Percentiles rank a stretch among this genome's conserved stretches.
Conservation (phyloP, 1,140 invertebrate species). For the Ptiloglossa arizonensis region DNA sequence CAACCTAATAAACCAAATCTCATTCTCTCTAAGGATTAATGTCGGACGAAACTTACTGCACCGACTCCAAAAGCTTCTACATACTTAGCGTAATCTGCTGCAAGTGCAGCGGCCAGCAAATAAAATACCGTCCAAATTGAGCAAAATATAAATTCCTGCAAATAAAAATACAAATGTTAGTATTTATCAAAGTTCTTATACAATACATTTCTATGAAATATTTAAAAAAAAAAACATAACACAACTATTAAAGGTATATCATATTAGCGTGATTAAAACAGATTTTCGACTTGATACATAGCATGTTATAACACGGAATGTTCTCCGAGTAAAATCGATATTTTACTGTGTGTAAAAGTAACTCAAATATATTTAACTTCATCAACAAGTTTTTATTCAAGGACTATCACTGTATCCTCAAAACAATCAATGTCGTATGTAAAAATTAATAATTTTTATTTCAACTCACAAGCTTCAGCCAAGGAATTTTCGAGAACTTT, state of each 20-base stretch:
- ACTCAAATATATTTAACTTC: slow-evolving; percentile 13
- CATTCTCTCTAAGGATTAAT: slow-evolving; percentile 4
- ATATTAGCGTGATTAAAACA: too few species aligned
- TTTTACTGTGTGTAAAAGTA: not conserved
- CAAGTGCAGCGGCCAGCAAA: slow-evolving; percentile 86
- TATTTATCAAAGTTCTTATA: too few species aligned
- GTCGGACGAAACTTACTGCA: slow-evolving; percentile 83
- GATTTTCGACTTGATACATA: too few species aligned
- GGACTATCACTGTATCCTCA: not conserved
- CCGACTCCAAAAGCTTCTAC: slow-evolving; percentile 83
- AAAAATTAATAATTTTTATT: not conserved
- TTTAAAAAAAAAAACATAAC: too few species aligned
- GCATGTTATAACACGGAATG: not conserved
- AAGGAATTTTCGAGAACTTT: slow-evolving; percentile 92
- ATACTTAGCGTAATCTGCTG: slow-evolving; percentile 79
- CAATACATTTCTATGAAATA: too few species aligned
- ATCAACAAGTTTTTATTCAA: slow-evolving; percentile 38
- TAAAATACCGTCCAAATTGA: slow-evolving; percentile 87
- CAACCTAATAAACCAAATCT: too few species aligned
- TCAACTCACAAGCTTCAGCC: slow-evolving; percentile 90
- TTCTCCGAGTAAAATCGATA: slow-evolving; percentile 6
- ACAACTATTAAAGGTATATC: too few species aligned
- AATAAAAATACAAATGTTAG: slow-evolving; percentile 50
- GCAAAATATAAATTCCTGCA: slow-evolving; percentile 89
- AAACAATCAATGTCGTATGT: not conserved